Percentiles rank a stretch among this genome's conserved stretches.
phyloP scores from a whole-genome alignment of 2,113 vertebrate genomes.

The Galemys pyrenaicus region DNA sequence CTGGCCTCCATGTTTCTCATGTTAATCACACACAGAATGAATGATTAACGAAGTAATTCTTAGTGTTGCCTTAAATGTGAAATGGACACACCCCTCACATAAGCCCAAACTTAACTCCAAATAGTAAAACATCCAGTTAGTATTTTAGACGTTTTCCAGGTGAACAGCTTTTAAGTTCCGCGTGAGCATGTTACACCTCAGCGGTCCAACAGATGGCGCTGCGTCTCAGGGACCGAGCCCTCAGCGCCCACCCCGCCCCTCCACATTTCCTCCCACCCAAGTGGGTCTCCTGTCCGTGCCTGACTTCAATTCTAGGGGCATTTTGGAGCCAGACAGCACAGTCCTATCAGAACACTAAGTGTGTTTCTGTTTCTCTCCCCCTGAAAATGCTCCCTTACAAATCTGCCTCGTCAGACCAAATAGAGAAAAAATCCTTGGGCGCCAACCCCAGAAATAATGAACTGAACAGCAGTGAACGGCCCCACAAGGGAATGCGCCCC shows the following conservation, averaged over 20 bases:
- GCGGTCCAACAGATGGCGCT: constrained; percentile 12
- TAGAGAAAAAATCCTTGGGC: no score
- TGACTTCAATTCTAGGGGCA: accelerated
- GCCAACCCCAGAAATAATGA: no score
- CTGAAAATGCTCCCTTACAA: not conserved
- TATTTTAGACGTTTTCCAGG: not conserved
- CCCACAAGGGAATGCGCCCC: no score
- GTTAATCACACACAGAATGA: not conserved
- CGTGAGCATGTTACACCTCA: accelerated
- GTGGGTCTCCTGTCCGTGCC: accelerated
- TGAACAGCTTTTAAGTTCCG: no score
- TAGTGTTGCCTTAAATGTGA: not conserved
- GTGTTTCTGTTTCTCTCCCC: not conserved
- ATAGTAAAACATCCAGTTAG: not conserved
- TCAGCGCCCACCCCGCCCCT: not conserved
- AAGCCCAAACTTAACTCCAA: not conserved
- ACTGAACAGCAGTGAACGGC: no score
- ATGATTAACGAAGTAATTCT: not conserved
- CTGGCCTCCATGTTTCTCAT: no score
- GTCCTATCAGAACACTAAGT: accelerated
- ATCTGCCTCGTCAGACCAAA: no score
- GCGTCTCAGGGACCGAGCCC: not conserved
- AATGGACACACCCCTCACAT: not conserved
- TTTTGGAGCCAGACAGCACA: not conserved
- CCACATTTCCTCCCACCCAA: not conserved